Evolutionary conservation across 2,797 vertebrate genomes (phyloP), one percentile per base, ranked within the genome.

Genomic region (Telmatherina bonti): DNA sequence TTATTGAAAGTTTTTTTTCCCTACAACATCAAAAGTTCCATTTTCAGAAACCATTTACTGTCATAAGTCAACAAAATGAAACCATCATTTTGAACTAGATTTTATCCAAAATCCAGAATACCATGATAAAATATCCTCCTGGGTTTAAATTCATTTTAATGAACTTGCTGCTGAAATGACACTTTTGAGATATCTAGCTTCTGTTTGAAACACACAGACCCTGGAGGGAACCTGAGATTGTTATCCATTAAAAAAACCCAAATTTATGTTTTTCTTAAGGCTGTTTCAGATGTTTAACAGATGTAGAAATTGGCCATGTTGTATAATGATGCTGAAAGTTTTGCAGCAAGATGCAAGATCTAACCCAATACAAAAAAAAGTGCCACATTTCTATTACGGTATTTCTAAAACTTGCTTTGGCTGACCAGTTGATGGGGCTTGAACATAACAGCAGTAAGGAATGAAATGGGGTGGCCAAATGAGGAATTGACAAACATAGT

Each of bases 271-370:
- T 74, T 65, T 65, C 38, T 47, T 61, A 51, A 77, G 38, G 33
- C 70, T 57, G 51, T 65, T 63, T 73, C 65, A 67, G 72, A 81
- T 62, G 41, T 27, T 67, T 67, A 29, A 59, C 81, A 70, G 74
- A 82, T 74, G 82, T 78, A 64, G 70, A 73, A 72, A 31, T 33
- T 77, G 68, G 58, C 67, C 65, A 27, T 65, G 59, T 75, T 89
- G 74, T 24, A 6, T 58, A 45, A 27, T 47, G 58, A 65, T 31
- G 41, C 60, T 41, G 9, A 58, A 22, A 24, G 45, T 70, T 86
- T 79, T 76, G 31, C 38, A 66, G 24, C 60, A 56, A 76, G 26
- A 30, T 67, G 31, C 3, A 10, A 62, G 35, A 54, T 41, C 41
- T 65, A 49, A 3, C 51, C 53, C 26, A 66, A 71, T 22, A 1